phyloP scores from a whole-genome alignment of 2,888 invertebrate genomes.

The Strigamia transsilvanica region DNA sequence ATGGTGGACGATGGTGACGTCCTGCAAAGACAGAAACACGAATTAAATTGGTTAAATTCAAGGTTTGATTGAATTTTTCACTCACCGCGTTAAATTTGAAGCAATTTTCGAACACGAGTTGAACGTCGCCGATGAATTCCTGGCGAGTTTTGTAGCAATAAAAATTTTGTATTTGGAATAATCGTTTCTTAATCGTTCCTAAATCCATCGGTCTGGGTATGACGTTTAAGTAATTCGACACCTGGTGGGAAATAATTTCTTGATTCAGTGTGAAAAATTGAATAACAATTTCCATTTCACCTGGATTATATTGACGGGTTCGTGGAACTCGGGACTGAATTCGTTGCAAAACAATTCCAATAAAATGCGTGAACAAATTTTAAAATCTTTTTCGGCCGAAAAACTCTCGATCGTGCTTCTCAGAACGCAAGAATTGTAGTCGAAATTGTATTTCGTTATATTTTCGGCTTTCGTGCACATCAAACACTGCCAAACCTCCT shows the following conservation, averaged over 20 bases:
- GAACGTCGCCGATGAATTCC: conserved; percentile 80
- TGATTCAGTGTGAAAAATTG: neutral
- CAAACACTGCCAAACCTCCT: conserved; percentile 89
- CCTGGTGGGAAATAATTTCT: conserved; percentile 65
- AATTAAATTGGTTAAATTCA: neutral
- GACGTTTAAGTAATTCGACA: conserved; percentile 74
- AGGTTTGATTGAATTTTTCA: neutral
- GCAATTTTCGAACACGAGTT: conserved; percentile 88
- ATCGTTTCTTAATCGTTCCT: conserved; percentile 80
- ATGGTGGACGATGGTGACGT: neutral
- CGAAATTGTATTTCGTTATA: conserved; percentile 71
- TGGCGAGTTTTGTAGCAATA: conserved; percentile 78
- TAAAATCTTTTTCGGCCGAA: conserved; percentile 11
- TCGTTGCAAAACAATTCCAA: conserved; percentile 92
- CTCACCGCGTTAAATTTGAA: conserved; percentile 83
- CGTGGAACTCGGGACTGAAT: conserved; percentile 85
- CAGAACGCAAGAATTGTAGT: conserved; percentile 64
- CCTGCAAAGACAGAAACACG: neutral
- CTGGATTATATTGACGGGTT: conserved; percentile 73
- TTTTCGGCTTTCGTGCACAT: conserved; percentile 81
- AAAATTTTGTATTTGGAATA: conserved; percentile 74
- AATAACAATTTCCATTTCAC: no score
- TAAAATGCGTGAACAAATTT: conserved; percentile 76
- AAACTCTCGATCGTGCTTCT: conserved; percentile 63
- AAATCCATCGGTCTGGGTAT: conserved; percentile 84